Conservation (phyloP, 1,140 invertebrate species). For the Oscheius sp. region DNA sequence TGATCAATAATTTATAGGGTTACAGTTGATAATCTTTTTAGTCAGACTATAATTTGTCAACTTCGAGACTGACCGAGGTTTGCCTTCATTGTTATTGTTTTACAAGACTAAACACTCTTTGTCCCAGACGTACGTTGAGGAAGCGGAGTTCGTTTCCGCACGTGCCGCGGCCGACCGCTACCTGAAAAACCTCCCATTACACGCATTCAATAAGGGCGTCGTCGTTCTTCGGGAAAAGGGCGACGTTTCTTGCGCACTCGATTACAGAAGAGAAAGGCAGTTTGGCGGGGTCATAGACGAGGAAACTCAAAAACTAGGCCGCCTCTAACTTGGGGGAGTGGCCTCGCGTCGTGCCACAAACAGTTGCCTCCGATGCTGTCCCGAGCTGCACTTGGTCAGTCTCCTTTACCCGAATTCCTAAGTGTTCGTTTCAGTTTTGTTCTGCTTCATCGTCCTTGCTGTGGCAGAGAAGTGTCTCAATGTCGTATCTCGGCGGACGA, state of each 20-base stretch:
- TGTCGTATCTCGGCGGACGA: background rate
- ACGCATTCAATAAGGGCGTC: background rate
- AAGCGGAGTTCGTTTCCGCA: too few species aligned
- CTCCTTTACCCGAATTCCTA: background rate
- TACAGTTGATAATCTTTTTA: too few species aligned
- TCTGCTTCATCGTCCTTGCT: background rate
- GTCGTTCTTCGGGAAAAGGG: background rate
- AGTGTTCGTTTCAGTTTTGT: background rate
- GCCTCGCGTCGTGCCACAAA: background rate
- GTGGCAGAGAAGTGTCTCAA: background rate
- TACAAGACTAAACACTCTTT: too few species aligned
- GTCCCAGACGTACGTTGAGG: too few species aligned
- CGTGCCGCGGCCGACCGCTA: too few species aligned
- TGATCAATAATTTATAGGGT: too few species aligned
- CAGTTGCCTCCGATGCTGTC: background rate
- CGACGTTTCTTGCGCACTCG: background rate
- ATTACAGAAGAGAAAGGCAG: background rate
- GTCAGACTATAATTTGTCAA: too few species aligned
- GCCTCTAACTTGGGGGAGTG: background rate
- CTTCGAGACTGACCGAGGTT: too few species aligned
- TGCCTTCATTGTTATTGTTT: too few species aligned
- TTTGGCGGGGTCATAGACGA: background rate
- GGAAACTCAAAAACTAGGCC: conserved; percentile 2
- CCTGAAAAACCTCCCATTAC: too few species aligned
- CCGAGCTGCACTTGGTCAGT: background rate